Percentiles rank a stretch among this genome's conserved stretches.
Evolutionary conservation across 2,888 invertebrate species (phyloP).

Genomic region (Lobophora halterata): DNA sequence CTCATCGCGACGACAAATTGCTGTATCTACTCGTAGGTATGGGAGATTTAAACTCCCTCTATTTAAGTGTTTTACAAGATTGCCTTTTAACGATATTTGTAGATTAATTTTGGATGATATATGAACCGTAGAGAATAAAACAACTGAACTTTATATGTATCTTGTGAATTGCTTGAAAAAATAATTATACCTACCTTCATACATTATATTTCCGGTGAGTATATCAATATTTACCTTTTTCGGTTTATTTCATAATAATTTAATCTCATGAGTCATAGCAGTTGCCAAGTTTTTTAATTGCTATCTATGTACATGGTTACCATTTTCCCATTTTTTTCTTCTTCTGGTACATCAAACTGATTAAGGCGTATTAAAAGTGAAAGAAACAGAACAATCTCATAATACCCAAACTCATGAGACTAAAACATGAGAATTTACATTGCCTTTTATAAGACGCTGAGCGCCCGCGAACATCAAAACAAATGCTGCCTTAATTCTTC

Average conservation of each 20-base stretch:
- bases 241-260: too few relatives aligned
- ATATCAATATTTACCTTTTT: too few relatives aligned
- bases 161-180: too few relatives aligned
- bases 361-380: not conserved
- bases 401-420: constrained; percentile 27
- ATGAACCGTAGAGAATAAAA: not conserved
- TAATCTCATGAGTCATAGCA: too few relatives aligned
- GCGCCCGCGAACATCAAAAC: constrained; percentile 70
- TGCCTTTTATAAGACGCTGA: constrained; percentile 43
- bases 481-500: constrained; percentile 73
- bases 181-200: too few relatives aligned
- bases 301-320: too few relatives aligned
- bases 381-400: constrained; percentile 16
- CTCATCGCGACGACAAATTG: constrained; percentile 71
- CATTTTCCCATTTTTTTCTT: too few relatives aligned
- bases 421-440: constrained; percentile 44
- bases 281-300: too few relatives aligned
- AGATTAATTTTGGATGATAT: not conserved
- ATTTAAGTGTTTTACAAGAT: constrained; percentile 24
- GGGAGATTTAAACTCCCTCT: constrained; percentile 45
- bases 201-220: too few relatives aligned
- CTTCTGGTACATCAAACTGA: too few relatives aligned
- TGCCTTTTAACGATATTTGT: constrained; percentile 21
- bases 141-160: too few relatives aligned
- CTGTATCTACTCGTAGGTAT: constrained; percentile 39